Conservation (phyloP, 2,113 vertebrate genomes). For the Psilopogon haemacephalus region DNA sequence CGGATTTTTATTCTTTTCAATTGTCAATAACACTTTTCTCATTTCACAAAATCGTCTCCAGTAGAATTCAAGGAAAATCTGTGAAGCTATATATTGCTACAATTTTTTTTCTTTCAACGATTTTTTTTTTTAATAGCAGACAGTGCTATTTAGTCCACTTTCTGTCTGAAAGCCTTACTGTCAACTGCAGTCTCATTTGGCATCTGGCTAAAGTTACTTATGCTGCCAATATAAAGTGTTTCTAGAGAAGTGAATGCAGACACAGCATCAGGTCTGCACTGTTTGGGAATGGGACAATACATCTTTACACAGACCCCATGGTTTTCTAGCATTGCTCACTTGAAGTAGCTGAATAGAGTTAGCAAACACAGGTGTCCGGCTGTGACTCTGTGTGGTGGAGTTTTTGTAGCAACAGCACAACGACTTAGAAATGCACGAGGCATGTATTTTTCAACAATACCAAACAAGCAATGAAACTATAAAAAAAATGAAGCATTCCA, state of each 20-base stretch:
- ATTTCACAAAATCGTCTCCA: background rate
- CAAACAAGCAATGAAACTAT: background rate
- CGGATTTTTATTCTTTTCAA: background rate
- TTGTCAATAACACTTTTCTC: background rate
- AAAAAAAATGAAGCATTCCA: constrained; percentile 20
- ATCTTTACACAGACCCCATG: background rate
- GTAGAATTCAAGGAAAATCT: background rate
- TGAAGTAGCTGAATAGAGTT: background rate
- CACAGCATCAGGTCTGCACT: background rate
- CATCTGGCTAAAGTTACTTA: background rate
- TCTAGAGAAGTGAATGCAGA: background rate
- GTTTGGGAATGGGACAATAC: background rate
- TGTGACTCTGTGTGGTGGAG: background rate
- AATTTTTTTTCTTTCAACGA: background rate
- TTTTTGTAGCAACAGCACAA: background rate
- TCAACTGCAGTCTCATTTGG: background rate
- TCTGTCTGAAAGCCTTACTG: background rate
- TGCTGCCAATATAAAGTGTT: background rate
- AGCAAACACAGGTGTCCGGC: background rate
- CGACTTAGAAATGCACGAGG: background rate
- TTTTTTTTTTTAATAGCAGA: background rate
- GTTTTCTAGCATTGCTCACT: background rate
- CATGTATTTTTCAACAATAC: background rate
- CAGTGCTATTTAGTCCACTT: background rate
- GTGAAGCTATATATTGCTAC: background rate